phyloP scores from a whole-genome alignment of 1,140 invertebrate species.

The Samia ricini region DNA sequence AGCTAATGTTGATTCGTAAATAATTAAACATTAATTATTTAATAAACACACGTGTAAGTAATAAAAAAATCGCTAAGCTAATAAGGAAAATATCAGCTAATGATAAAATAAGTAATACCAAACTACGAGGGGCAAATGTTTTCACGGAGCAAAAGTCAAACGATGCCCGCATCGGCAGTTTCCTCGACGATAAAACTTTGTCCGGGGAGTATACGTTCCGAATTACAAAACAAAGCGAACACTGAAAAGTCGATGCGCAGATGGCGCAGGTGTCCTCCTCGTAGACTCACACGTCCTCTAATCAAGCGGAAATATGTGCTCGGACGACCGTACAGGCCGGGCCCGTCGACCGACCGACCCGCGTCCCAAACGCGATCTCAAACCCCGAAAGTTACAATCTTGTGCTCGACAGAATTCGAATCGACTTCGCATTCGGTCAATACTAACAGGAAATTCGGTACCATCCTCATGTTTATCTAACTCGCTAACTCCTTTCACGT shows the following conservation, averaged over 20 bases:
- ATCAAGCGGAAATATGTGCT: conserved; percentile 71
- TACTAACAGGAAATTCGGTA: conserved; percentile 34
- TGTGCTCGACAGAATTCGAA: conserved; percentile 42
- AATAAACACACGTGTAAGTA: neutral
- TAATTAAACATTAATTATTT: neutral
- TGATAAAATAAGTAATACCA: conserved; percentile 2
- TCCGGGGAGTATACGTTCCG: conserved; percentile 30
- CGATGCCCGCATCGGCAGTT: conserved; percentile 47
- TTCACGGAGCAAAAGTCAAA: conserved; percentile 43
- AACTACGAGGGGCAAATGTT: conserved; percentile 22
- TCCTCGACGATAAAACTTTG: conserved; percentile 55
- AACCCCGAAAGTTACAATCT: conserved; percentile 39
- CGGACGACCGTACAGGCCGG: conserved; percentile 32
- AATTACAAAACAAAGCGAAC: conserved; percentile 58
- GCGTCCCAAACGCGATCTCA: conserved; percentile 20
- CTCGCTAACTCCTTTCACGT: conserved; percentile 24
- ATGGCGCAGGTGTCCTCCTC: conserved; percentile 59
- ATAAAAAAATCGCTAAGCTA: neutral
- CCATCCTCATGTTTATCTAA: conserved; percentile 27
- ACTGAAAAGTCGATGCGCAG: conserved; percentile 50
- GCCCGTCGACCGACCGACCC: conserved; percentile 28
- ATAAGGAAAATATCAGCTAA: neutral
- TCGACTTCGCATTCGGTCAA: conserved; percentile 35
- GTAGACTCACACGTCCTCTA: conserved; percentile 51
- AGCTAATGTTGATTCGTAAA: neutral